Percentiles rank a stretch among this genome's conserved stretches.
Conservation (phyloP, 2,888 invertebrate species). For the Coenonympha arcania region DNA sequence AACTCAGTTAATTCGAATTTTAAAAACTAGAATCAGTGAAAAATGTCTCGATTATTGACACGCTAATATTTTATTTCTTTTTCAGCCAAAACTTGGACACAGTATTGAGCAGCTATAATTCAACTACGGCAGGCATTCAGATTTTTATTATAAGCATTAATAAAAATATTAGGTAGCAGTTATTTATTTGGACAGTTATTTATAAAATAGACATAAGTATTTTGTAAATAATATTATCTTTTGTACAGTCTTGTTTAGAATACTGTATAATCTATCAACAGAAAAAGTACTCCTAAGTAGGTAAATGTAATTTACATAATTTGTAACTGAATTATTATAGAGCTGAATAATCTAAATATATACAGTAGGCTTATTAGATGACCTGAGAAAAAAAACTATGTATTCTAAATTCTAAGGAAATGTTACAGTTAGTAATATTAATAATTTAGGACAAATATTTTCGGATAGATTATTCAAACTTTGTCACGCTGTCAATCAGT, state of each 20-base stretch:
- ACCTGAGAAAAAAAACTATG: conserved; percentile 20
- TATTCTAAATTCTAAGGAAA: conserved; percentile 21
- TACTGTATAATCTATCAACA: conserved; percentile 46
- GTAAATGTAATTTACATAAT: conserved; percentile 27
- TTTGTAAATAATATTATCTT: conserved; percentile 53
- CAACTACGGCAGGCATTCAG: conserved; percentile 48
- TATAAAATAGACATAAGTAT: conserved; percentile 34
- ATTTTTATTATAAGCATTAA: conserved; percentile 10
- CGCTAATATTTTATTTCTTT: conserved; percentile 28
- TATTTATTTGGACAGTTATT: conserved; percentile 39
- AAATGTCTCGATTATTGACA: too few relatives aligned
- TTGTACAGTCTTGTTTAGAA: conserved; percentile 56
- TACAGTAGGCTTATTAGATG: conserved; percentile 24
- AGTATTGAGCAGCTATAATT: conserved; percentile 72
- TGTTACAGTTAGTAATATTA: conserved; percentile 32
- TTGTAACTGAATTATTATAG: conserved; percentile 19
- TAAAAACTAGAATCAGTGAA: too few relatives aligned
- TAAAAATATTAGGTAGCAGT: too few relatives aligned
- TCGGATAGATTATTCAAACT: conserved; percentile 59
- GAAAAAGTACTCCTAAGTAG: conserved; percentile 40
- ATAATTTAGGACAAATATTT: conserved; percentile 53
- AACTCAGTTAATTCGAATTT: too few relatives aligned
- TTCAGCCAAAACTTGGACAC: conserved; percentile 91
- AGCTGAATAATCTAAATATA: conserved; percentile 22
- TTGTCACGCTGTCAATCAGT: conserved; percentile 34